Evolutionary conservation across 2,797 vertebrate species (phyloP).

Genomic region (Alouatta caraya): DNA sequence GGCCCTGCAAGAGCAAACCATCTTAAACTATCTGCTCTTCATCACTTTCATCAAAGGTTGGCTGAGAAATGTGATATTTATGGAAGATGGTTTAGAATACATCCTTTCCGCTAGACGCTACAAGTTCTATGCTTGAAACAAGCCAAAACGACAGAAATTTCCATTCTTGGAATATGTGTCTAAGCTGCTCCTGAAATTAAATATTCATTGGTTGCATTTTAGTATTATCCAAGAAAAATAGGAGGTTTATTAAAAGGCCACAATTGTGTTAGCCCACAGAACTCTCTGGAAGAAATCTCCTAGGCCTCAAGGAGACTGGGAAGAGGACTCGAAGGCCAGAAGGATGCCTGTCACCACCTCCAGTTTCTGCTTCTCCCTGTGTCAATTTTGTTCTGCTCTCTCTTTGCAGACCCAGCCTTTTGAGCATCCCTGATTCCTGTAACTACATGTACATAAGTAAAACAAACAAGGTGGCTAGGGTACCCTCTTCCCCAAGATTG

Average conservation of each 20-base stretch:
- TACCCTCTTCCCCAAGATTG: neutral
- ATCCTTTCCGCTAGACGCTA: neutral
- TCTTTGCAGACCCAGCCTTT: neutral
- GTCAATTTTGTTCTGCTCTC: neutral
- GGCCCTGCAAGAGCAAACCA: neutral
- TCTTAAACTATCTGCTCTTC: constrained; percentile 15
- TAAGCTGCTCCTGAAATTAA: constrained; percentile 28
- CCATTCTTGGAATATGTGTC: neutral
- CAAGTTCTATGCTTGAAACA: neutral
- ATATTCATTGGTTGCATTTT: constrained; percentile 46
- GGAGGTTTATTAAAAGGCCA: neutral
- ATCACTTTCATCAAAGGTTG: constrained; percentile 46
- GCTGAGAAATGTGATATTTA: neutral
- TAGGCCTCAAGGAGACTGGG: neutral
- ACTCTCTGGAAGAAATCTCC: neutral
- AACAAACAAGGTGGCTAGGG: neutral
- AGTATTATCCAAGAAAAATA: constrained; percentile 33
- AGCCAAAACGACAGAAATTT: neutral
- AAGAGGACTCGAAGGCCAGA: neutral
- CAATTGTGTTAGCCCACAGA: neutral
- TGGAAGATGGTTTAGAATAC: constrained; percentile 32
- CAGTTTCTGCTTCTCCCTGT: neutral
- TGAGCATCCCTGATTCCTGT: neutral
- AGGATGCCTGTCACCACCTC: neutral
- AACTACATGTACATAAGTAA: neutral